These are phyloP conservation scores for Montifringilla adamsi DNA, from an alignment of 2,113 vertebrate species.

Conservation along the genomic window DNA sequence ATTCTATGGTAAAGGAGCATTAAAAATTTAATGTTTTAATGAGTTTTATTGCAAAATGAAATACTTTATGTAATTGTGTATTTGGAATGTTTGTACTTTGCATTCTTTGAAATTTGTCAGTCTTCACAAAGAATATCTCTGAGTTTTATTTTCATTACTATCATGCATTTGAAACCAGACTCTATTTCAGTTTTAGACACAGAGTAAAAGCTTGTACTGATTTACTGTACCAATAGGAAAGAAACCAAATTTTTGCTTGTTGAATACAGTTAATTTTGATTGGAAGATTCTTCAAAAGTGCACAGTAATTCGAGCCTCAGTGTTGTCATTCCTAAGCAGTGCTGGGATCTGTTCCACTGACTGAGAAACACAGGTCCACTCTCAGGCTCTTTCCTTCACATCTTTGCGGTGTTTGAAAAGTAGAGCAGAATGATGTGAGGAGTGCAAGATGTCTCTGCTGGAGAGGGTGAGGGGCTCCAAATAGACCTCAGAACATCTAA, in stretches of 20 bases:
- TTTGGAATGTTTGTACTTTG: not conserved
- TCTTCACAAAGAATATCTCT: not conserved
- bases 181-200: not conserved
- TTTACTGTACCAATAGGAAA: not conserved
- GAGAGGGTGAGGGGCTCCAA: not conserved
- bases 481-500: not conserved
- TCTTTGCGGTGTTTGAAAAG: not conserved
- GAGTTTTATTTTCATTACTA: not conserved
- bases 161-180: not conserved
- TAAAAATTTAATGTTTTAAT: conserved; percentile 11
- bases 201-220: not conserved
- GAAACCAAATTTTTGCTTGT: not conserved
- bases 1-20: not conserved
- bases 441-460: not conserved
- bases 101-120: not conserved
- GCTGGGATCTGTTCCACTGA: not conserved
- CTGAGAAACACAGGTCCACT: fast-evolving
- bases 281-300: not conserved
- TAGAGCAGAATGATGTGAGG: not conserved
- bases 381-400: not conserved
- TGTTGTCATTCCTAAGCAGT: not conserved
- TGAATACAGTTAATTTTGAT: not conserved
- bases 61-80: not conserved
- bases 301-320: not conserved
- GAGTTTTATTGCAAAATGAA: conserved; percentile 8